Evolutionary conservation across 1,140 invertebrate species (phyloP).

Genomic region (Bemisia tabaci): DNA sequence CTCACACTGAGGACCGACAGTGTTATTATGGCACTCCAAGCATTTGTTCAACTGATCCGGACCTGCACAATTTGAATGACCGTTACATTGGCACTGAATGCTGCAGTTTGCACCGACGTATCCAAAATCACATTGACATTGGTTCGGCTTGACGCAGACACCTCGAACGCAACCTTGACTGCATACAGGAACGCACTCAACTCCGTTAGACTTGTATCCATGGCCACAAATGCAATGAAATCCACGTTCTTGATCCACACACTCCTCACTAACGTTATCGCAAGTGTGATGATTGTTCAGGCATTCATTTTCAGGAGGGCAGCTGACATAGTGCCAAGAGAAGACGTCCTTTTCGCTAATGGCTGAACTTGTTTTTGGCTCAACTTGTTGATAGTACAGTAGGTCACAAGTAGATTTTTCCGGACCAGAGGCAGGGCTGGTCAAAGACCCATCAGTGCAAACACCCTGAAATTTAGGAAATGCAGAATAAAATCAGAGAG

Average conservation of each 20-base stretch:
- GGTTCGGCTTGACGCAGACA: conserved; percentile 66
- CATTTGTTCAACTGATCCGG: conserved; percentile 70
- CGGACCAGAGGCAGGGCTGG: conserved; percentile 50
- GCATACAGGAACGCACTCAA: conserved; percentile 36
- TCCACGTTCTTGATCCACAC: conserved; percentile 55
- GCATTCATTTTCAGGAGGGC: conserved; percentile 90
- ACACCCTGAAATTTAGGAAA: conserved; percentile 34
- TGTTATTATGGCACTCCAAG: conserved; percentile 80
- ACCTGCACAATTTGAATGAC: conserved; percentile 80
- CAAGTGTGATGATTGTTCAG: conserved; percentile 82
- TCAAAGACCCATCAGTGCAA: conserved; percentile 64
- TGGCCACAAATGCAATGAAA: conserved; percentile 75
- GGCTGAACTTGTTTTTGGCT: conserved; percentile 15
- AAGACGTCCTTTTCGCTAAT: conserved; percentile 6
- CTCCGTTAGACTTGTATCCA: conserved; percentile 50
- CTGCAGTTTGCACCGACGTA: conserved; percentile 89
- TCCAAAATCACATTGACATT: conserved; percentile 84
- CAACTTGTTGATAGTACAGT: conserved; percentile 31
- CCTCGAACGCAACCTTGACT: conserved; percentile 80
- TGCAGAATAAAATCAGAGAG: neutral
- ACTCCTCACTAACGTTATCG: conserved; percentile 68
- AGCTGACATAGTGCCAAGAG: conserved; percentile 33
- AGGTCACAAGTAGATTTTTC: conserved; percentile 50
- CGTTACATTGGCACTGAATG: conserved; percentile 86
- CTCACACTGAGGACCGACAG: conserved; percentile 40